Percentiles rank a stretch among this genome's conserved stretches.
phyloP scores from a whole-genome alignment of 1,140 invertebrate species.

The Drosophila lacteicornis region DNA sequence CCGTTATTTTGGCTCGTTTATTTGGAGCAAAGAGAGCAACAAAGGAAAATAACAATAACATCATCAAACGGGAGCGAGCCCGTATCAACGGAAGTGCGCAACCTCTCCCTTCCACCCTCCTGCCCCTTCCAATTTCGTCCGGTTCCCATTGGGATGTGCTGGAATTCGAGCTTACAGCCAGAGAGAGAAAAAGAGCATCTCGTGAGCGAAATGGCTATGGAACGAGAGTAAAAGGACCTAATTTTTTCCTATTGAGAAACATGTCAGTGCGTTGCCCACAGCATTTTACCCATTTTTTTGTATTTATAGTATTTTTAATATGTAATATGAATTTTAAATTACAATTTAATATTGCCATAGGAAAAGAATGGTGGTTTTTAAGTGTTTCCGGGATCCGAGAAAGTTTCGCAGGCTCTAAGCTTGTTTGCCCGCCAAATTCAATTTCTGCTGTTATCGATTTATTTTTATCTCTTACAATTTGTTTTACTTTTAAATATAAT shows the following conservation, averaged over 20 bases:
- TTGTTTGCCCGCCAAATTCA: too few species aligned
- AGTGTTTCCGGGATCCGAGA: too few species aligned
- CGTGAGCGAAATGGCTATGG: not conserved
- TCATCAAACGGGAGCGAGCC: constrained; percentile 2
- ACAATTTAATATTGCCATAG: too few species aligned
- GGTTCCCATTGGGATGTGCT: constrained; percentile 19
- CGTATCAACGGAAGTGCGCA: constrained; percentile 30
- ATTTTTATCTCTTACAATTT: too few species aligned
- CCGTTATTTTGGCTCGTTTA: constrained; percentile 22
- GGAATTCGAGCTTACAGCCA: constrained; percentile 13
- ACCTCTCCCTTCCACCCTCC: not conserved
- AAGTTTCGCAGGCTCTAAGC: too few species aligned
- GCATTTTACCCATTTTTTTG: not conserved
- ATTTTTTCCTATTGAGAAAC: not conserved
- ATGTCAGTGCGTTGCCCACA: constrained; percentile 13
- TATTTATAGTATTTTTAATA: too few species aligned
- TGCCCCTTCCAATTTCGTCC: not conserved
- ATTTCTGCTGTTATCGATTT: not conserved
- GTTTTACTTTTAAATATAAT: too few species aligned
- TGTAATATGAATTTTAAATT: too few species aligned
- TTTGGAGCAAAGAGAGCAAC: constrained; percentile 25
- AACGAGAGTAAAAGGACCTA: not conserved
- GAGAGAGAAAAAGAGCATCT: not conserved
- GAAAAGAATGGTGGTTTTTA: too few species aligned
- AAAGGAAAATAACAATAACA: constrained; percentile 17